Base-by-base conservation (phyloP, 2,797 vertebrate genomes). In the Adelosebastes latens region DNA sequence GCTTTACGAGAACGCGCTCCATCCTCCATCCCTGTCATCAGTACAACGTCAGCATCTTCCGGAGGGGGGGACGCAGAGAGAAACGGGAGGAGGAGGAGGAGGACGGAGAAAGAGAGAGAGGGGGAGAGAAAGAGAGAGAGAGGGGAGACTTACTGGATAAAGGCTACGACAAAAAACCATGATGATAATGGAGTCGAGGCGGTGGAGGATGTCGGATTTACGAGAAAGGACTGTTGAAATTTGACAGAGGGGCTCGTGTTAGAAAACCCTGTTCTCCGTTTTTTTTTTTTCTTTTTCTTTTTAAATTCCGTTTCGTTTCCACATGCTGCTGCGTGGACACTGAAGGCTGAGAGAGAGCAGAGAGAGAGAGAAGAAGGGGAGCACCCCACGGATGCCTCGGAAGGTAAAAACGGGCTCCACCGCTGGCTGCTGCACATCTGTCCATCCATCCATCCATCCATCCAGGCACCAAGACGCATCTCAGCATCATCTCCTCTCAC, bases 41-140 rank as follows among this genome's bases (percentile, higher is more conserved):
- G 89, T 87, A 92, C 90, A 93, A 92, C 91, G 94, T 94, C 93
- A 95, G 91, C 91, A 93, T 93, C 92, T 91, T 93, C 89, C 87
- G 85, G 27, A 22, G 60, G 10, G 14, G 77, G 87, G 75, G 83
- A 90, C 88, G 87, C 88, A 79, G 81, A 83, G 79, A 83, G 79
- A 74, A 82, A 84, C 72, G 66, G 84, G 82, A 78, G 83, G 81
- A 90, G 86, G 87, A 87, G 74, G 84, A 88, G 86, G 87, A 86
- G 74, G 84, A 88, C 80, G 77, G 73, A 56, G 69, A 59, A 59
- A 62, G 72, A 73, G 71, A 77, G 65, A 53, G 79, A 80, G 81
- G 71, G 72, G 55, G 73, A 8, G 72, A 42, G 80, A 46, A 72
- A 62, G 27, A 31, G 58, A 18, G 86, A 78, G 87, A 39, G 82